Base-by-base conservation (phyloP, 2,113 vertebrate species). In the Perognathus longimembris region DNA sequence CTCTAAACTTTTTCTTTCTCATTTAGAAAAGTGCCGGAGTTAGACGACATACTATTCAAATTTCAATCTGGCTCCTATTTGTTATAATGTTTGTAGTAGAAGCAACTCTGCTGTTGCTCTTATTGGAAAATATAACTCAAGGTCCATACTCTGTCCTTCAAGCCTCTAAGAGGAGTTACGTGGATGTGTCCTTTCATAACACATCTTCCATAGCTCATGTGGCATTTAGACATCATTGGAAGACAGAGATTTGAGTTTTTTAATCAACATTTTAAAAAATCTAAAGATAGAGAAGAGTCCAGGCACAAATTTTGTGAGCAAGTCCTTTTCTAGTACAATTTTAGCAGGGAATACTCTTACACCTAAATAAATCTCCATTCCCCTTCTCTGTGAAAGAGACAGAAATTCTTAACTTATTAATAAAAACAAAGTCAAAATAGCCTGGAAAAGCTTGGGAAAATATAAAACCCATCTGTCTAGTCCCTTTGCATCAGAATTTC, bases 341-440 rank as follows among this genome's bases (percentile, higher is more conserved):
- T 75, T 91, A 73, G 77, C 14, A 67, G 85, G 78, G 34, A 30
- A 89, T 81, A 73, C 3, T 63, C 38, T 50, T 54, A 83, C 0
- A 38, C 7, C 28, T 40, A 67, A 89, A 22, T 76, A 54, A 79
- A 74, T 71, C 22, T n/a, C 42, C 4, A 32, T 36, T 7, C 4
- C 15, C 32, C 64, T 79, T 5, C 64, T 54, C 64, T 84, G 20
- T 87, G 61, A 83, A 83, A 61, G 14, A 61, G 15, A 28, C 40
- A 92, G 36, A 81, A 76, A 84, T 80, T 54, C 2, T 69, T 38
- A 90, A 93, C 57, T 5, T 74, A 42, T 66, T 77, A 26, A 34
- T 78, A 36, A 90, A 42, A 80, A 66, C 1, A 88, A 90, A 88
- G 63, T 66, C n/a, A 63, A 85, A 92, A 70, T 74, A 67, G 79